Evolutionary conservation across 2,113 vertebrate genomes (phyloP).

Genomic region (Toxotes jaculatrix): DNA sequence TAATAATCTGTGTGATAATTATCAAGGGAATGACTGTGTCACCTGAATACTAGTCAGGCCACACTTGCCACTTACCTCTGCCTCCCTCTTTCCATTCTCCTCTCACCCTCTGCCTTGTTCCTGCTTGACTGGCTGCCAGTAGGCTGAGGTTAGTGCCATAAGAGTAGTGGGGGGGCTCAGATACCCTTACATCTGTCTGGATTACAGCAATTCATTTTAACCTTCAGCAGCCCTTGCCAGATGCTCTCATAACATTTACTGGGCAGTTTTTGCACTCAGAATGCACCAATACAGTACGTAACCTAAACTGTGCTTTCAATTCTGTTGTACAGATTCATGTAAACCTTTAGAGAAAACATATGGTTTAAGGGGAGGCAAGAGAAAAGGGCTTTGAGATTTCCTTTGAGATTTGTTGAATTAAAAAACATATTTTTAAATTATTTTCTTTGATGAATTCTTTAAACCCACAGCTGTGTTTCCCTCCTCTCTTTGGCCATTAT

Average conservation of each 20-base stretch:
- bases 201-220: conserved; percentile 63
- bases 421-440: conserved; percentile 67
- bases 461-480: conserved; percentile 65
- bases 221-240: conserved; percentile 67
- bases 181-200: conserved; percentile 49
- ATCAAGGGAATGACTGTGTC: conserved; percentile 42
- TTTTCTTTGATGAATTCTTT: conserved; percentile 79
- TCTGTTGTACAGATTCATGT: background rate
- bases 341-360: conserved; percentile 41
- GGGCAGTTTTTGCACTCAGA: conserved; percentile 35
- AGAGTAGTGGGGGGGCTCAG: conserved; percentile 27
- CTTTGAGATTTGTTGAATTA: conserved; percentile 64
- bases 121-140: conserved; percentile 45
- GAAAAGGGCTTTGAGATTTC: conserved; percentile 32
- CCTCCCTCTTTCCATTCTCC: conserved; percentile 10
- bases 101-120: conserved; percentile 27
- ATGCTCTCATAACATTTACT: conserved; percentile 44
- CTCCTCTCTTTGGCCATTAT: conserved; percentile 64
- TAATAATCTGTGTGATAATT: conserved; percentile 69
- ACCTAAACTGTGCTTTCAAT: conserved; percentile 19
- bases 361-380: conserved; percentile 13
- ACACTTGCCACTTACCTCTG: conserved; percentile 24
- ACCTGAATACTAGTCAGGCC: conserved; percentile 39
- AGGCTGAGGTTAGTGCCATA: conserved; percentile 38
- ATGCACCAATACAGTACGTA: conserved; percentile 2